Base-by-base conservation (phyloP, 2,113 vertebrate species). In the Festucalex cinctus region DNA sequence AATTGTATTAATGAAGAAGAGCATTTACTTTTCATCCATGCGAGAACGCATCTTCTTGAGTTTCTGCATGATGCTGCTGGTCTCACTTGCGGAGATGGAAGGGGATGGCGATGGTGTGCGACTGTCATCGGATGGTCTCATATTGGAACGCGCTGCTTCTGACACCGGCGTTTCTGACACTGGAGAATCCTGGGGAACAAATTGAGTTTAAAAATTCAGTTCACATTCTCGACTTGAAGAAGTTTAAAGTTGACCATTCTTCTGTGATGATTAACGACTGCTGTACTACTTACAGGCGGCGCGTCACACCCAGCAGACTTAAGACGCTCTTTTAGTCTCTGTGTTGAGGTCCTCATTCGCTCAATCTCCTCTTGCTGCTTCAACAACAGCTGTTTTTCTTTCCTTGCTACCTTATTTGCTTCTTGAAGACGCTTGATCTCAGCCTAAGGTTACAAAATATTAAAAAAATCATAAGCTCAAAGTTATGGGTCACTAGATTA, bases 61-160 rank as follows among this genome's bases (percentile, higher is more conserved):
- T 78, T 98, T 98, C 87, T 98, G 94, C 97, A 99, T 96, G 84
- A 99, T 98, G 91, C 96, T 98, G 88, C 96, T 99, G 0, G 96
- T 99, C 79, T 98, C 97, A 70, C 95, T 97, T 81, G 96, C 96
- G 24, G 97, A 98, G 63, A 96, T 84, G 0, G 97, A 99, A 48
- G 95, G 63, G 0, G 95, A 91, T 19, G 89, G 89, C 49, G 97
- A 99, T 71, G 93, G 93, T 75, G 94, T 96, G 28, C 95, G 95
- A 24, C 91, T 89, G 63, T 95, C 94, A 49, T 93, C 94, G 0
- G 93, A 78, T 63, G 88, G 90, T 59, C 86, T 88, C 0, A 86
- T 83, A 70, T 88, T 93, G 24, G 90, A 82, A 26, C 92, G 91
- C 8, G 85, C 68, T 6, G 91, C 77, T 53, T 91, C 91, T 10